Conservation (phyloP, 2,113 vertebrate genomes). For the Australoheros scitulus region DNA sequence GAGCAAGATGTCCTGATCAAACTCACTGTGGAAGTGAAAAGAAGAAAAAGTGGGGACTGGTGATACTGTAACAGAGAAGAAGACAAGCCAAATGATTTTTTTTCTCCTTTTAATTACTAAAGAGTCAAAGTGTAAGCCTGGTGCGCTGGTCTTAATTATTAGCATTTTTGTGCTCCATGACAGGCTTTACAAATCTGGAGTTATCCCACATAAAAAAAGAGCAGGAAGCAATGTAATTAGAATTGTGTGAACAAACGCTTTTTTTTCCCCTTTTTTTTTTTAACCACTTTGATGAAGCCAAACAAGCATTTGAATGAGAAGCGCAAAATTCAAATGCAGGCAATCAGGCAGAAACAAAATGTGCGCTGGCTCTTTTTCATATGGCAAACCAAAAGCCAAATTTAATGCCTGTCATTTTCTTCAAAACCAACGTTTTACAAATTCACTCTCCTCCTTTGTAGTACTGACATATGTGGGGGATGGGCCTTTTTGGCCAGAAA, state of each 20-base stretch:
- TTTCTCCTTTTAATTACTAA: slow-evolving; percentile 6
- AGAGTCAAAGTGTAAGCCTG: not conserved
- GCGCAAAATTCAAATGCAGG: slow-evolving; percentile 12
- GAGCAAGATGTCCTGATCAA: slow-evolving; percentile 61
- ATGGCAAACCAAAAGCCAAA: slow-evolving; percentile 13
- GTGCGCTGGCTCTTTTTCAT: slow-evolving; percentile 26
- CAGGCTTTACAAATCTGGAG: not conserved
- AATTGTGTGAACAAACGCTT: not conserved
- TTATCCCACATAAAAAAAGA: slow-evolving; percentile 9
- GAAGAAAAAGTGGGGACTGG: not conserved
- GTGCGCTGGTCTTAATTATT: slow-evolving; percentile 22
- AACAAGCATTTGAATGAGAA: slow-evolving; percentile 26
- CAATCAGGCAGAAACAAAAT: slow-evolving; percentile 31
- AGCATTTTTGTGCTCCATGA: not conserved
- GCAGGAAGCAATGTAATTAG: slow-evolving; percentile 15
- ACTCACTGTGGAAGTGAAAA: slow-evolving; percentile 26
- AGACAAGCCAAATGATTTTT: not conserved
- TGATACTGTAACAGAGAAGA: slow-evolving; percentile 6
- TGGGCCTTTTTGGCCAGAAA: not conserved
- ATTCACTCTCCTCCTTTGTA: slow-evolving; percentile 44
- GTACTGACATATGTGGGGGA: slow-evolving; percentile 23
- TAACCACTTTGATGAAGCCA: not conserved
- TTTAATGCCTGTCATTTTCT: slow-evolving; percentile 54
- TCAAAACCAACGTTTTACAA: slow-evolving; percentile 38
- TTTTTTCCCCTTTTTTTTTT: not conserved